Evolutionary conservation across 1,140 invertebrate genomes (phyloP), one percentile per base, ranked within the genome.

Genomic region (Cherax destructor): DNA sequence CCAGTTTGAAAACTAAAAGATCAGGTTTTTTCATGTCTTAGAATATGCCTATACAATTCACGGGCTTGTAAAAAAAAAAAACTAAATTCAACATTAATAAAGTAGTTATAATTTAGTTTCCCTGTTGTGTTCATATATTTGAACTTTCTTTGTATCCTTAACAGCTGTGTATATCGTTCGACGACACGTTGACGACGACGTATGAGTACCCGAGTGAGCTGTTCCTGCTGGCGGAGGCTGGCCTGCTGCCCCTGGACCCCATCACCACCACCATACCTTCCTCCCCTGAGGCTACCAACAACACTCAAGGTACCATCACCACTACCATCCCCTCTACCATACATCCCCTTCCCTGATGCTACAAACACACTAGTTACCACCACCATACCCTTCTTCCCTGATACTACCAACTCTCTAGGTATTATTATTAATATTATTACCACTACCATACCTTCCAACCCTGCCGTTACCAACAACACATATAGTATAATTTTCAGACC

Each of bases 131-230:
- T 1, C 52, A 56, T 56, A 56, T 56, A 56, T 56, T 13, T 56
- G 1, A 56, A 1, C 52, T 10, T 65, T 21, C 13, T 65, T 92
- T 81, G 93, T 72, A 91, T 86, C 94, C 86, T 95, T 95, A 81
- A 30, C 96, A 98, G 97, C 95, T 97, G 94, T 97, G 96, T 94
- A 97, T 98, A 94, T 96, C 97, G 92, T 98, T 98, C 94, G 96
- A 98, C 94, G 97, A 98, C 94, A 96, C 96, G 65, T 96, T 97
- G 50, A 97, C 97, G 80, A 96, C 96, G 86, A 97, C 97, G 65
- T 98, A 97, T 95, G 97, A 98, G 94, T 98, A 98, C 94, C 97
- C 97, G 74, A 97, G 97, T 91, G 97, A 98, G 95, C 95, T 96
- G 76, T 98, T 97, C 77, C 94, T 96, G 93, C 94, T 97, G 83